These are phyloP conservation scores for Drosophila mercatorum DNA, from an alignment of 2,888 invertebrate species.

Conservation along the genomic window DNA sequence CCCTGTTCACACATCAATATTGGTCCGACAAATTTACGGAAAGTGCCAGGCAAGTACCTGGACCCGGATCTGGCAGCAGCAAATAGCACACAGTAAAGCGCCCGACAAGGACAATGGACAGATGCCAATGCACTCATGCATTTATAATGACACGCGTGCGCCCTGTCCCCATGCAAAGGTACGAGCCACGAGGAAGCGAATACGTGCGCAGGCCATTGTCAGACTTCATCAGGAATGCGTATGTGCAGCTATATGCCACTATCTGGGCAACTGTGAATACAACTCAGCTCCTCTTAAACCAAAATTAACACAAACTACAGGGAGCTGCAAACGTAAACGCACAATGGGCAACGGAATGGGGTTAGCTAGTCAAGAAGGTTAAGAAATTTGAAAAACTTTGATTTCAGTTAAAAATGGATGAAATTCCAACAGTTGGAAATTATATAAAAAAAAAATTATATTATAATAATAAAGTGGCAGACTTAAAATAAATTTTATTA, in stretches of 20 bases:
- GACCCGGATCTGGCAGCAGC: slow-evolving; percentile 8
- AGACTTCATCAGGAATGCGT: slow-evolving; percentile 40
- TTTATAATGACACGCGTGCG: slow-evolving; percentile 55
- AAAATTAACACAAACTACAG: slow-evolving; percentile 16
- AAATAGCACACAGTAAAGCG: slow-evolving; percentile 21
- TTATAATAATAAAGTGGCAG: no score
- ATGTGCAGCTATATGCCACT: slow-evolving; percentile 18
- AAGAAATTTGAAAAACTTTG: no score
- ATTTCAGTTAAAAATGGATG: no score
- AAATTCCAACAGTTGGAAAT: no score
- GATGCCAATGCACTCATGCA: slow-evolving; percentile 65
- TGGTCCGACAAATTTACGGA: slow-evolving; percentile 36
- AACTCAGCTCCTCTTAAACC: slow-evolving; percentile 18
- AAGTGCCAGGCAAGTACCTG: slow-evolving; percentile 11
- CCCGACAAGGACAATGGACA: slow-evolving; percentile 62
- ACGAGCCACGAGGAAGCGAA: background rate
- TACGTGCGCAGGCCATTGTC: slow-evolving; percentile 10
- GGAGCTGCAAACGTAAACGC: background rate
- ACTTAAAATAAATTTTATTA: no score
- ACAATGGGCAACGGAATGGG: slow-evolving; percentile 14
- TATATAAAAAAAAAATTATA: no score
- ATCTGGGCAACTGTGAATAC: slow-evolving; percentile 16
- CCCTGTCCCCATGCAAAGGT: background rate
- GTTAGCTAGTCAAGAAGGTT: accelerated
- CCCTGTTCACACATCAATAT: slow-evolving; percentile 43